Evolutionary conservation across 2,888 invertebrate species (phyloP).

Genomic region (Epirrita christyi): DNA sequence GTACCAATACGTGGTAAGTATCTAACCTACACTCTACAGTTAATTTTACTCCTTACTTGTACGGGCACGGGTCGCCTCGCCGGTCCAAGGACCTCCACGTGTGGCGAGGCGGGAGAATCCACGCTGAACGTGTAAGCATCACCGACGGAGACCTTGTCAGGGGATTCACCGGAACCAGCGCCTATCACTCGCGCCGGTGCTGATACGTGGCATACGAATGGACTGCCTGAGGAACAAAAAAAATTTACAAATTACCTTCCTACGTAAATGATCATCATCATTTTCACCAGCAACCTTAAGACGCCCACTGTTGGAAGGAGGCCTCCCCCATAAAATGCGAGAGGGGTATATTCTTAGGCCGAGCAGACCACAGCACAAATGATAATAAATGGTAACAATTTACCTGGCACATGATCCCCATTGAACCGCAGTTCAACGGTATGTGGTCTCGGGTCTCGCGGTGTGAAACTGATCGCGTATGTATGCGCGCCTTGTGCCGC

Average conservation of each 20-base stretch:
- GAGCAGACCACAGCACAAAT: too few relatives aligned
- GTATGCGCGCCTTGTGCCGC: conserved; percentile 98
- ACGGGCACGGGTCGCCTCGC: conserved; percentile 89
- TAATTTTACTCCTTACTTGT: conserved; percentile 62
- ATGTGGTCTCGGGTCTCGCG: conserved; percentile 95
- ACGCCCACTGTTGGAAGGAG: too few relatives aligned
- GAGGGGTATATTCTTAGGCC: too few relatives aligned
- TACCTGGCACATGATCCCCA: conserved; percentile 96
- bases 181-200: conserved; percentile 94
- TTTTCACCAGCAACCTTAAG: too few relatives aligned
- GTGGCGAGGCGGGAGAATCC: conserved; percentile 92
- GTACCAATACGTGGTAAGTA: too few relatives aligned
- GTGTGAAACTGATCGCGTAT: conserved; percentile 98
- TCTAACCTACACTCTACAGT: too few relatives aligned
- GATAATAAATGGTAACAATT: conserved; percentile 31
- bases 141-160: conserved; percentile 93
- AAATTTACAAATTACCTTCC: too few relatives aligned
- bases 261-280: too few relatives aligned
- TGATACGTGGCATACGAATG: conserved; percentile 91
- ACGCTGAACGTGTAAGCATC: conserved; percentile 93
- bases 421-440: conserved; percentile 98
- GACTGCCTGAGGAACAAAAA: conserved; percentile 86
- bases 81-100: conserved; percentile 92
- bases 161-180: conserved; percentile 91
- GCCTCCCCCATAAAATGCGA: too few relatives aligned